Conservation (phyloP, 1,140 invertebrate species). For the Caerostris extrusa region DNA sequence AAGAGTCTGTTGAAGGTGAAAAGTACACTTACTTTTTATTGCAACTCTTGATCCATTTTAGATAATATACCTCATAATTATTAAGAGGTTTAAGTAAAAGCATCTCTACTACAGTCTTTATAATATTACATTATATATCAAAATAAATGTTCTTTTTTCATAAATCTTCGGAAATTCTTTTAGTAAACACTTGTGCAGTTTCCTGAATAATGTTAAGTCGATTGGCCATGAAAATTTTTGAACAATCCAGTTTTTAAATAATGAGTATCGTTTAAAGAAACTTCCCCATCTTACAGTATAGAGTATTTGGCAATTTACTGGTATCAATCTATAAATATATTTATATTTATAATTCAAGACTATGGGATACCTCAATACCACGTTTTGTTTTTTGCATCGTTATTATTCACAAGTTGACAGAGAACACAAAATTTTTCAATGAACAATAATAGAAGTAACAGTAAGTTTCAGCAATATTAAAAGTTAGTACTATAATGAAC, state of each 20-base stretch:
- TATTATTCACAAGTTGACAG: slow-evolving; percentile 3
- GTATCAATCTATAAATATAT: background rate
- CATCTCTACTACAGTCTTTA: no score
- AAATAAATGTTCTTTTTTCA: background rate
- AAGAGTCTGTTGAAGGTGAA: background rate
- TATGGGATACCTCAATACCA: background rate
- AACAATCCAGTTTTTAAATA: background rate
- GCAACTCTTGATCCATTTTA: background rate
- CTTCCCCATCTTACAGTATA: background rate
- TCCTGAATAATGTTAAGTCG: background rate
- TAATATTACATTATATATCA: background rate
- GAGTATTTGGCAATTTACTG: background rate
- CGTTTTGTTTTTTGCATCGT: background rate
- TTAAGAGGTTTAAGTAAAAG: background rate
- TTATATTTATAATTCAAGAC: slow-evolving; percentile 3
- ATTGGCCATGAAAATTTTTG: background rate
- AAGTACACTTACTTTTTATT: background rate
- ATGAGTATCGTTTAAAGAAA: background rate
- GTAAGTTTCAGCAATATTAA: background rate
- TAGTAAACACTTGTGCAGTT: background rate
- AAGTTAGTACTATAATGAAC: background rate
- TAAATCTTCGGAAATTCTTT: background rate
- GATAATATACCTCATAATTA: background rate
- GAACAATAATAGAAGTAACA: background rate
- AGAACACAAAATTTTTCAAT: background rate